These are phyloP conservation scores for Ormyrus rosae DNA, from an alignment of 2,888 invertebrate genomes.

Conservation along the genomic window DNA sequence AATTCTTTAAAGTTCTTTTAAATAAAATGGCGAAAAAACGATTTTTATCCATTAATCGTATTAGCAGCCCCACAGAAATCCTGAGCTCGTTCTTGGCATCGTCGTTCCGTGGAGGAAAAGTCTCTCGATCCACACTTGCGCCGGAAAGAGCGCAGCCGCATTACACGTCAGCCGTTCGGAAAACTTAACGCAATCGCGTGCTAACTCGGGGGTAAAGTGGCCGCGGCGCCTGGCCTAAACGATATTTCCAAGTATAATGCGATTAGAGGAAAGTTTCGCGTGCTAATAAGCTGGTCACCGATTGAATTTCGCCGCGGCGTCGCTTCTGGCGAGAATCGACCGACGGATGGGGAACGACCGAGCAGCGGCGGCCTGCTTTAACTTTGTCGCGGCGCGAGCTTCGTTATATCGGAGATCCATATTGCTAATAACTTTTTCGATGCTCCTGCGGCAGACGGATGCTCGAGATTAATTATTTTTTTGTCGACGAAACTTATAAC, in stretches of 20 bases:
- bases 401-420: constrained; percentile 31
- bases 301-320: constrained; percentile 59
- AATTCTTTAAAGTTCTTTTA: too few species aligned
- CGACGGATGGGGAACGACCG: neutral
- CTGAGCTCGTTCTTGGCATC: too few species aligned
- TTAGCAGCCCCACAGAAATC: too few species aligned
- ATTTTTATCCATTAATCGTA: too few species aligned
- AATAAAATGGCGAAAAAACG: too few species aligned
- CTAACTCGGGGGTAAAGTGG: constrained; percentile 33
- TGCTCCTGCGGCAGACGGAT: neutral
- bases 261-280: constrained; percentile 67
- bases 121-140: too few species aligned
- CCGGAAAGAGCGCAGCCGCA: neutral
- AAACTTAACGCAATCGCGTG: constrained; percentile 31
- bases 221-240: constrained; percentile 45
- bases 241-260: constrained; percentile 64
- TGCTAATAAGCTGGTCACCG: constrained; percentile 67
- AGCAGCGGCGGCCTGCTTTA: constrained; percentile 12
- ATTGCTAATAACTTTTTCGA: constrained; percentile 43
- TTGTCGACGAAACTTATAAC: constrained; percentile 5
- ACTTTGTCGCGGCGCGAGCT: constrained; percentile 26
- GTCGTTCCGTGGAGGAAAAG: too few species aligned
- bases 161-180: neutral
- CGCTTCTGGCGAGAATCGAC: neutral
- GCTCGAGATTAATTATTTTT: neutral